Base-by-base conservation (phyloP, 2,888 invertebrate genomes). In the Sarcophaga rosellei region DNA sequence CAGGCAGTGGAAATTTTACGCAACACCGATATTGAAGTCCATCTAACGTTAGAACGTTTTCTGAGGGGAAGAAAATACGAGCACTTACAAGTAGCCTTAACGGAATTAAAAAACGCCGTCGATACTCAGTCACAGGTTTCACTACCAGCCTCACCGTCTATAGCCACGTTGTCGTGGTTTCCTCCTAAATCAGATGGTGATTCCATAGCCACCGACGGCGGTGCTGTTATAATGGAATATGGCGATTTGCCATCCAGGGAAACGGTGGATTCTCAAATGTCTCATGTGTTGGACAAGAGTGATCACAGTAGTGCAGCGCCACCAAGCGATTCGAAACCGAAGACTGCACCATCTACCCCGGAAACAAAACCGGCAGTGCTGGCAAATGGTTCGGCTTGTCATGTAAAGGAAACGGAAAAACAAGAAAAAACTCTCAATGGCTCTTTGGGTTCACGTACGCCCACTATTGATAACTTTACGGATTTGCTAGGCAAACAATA, bases 1-100 rank as follows among this genome's bases (percentile, higher is more conserved):
- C 97, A 99, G 92, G 99, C 99, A 15, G 99, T 99, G 47, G 98
- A 99, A 92, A 96, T 98, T 88, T 94, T 99, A 85, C 95, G 98
- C 88, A 98, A 98, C 91, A 98, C 99, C n/a, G 98, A 97, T 75
- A 96, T 97, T 90, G 95, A 96, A 86, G 99, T 99, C 72, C 95
- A 95, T 89, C 95, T 99, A 90, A 97, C 97, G 88, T 95, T 99
- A 91, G 98, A 98, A 91, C 95, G 99, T 90, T 99, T 98, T 93
- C 94, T 98, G 86, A 95, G 98, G 89, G 99, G 99, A 89, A 97
- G 98, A 89, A 98, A 98, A 93, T 98, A 95, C 94, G 98, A 98
- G 92, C 98, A 98, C 93, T 94, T 98, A 83, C 97, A 97, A 93
- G 95, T 97, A 92, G 98, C 98, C 78, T 96, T 98, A 89, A 95